Evolutionary conservation across 2,888 invertebrate species (phyloP).

Genomic region (Idaea straminata): DNA sequence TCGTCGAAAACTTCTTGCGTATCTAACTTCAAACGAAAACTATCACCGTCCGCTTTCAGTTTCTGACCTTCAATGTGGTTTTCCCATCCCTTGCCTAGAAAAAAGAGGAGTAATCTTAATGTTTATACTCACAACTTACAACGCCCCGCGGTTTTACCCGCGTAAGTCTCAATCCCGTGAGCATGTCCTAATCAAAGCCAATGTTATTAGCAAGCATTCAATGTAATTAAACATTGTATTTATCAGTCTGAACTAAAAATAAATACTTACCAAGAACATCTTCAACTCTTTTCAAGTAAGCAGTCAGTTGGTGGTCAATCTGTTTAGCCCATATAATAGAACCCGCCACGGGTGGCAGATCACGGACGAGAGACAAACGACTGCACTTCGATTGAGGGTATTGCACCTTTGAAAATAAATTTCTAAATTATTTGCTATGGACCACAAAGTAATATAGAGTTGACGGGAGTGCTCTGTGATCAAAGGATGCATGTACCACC

Average conservation of each 20-base stretch:
- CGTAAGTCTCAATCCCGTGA: no score
- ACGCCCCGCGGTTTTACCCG: not conserved
- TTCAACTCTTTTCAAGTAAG: slow-evolving; percentile 97
- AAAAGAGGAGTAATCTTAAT: slow-evolving; percentile 5
- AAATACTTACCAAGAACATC: slow-evolving; percentile 91
- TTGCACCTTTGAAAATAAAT: slow-evolving; percentile 83
- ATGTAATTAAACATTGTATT: no score
- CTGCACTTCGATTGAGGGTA: slow-evolving; percentile 97
- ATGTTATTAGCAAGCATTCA: no score
- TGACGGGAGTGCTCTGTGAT: no score
- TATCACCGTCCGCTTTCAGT: slow-evolving; percentile 98
- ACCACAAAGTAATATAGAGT: no score
- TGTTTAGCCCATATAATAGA: slow-evolving; percentile 99
- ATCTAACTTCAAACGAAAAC: slow-evolving; percentile 96
- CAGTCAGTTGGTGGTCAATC: slow-evolving; percentile 98
- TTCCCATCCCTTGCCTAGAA: slow-evolving; percentile 96
- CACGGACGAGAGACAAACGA: slow-evolving; percentile 93
- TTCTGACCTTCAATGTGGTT: slow-evolving; percentile 99
- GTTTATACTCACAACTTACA: not conserved
- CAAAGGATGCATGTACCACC: no score
- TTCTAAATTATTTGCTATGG: not conserved
- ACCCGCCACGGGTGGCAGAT: slow-evolving; percentile 98
- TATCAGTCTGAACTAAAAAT: no score
- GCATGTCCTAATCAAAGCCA: no score
- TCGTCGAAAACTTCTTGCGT: slow-evolving; percentile 99